Base-by-base conservation (phyloP, 2,888 invertebrate species). In the Ichneumon xanthorius region DNA sequence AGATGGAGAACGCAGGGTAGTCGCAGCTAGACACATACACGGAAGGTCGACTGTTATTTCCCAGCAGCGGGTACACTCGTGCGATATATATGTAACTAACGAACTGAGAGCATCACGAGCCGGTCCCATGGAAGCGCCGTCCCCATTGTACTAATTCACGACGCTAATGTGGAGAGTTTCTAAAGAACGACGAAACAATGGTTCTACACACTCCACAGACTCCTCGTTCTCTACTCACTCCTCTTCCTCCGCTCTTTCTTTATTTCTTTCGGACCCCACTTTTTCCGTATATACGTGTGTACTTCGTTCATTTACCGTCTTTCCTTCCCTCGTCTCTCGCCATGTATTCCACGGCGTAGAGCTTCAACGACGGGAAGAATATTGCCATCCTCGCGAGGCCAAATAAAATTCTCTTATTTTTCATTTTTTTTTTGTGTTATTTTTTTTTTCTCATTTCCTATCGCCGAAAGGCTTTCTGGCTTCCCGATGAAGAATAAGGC, bases 141-240 rank as follows among this genome's bases (percentile, higher is more conserved):
- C 68, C 40, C 87, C 88, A 88, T 89, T 88, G 89, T 88, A 85
- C 89, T 88, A 89, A 91, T 89, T 89, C 89, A 87, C 87, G 87
- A 85, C 89, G 88, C 90, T 91, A 89, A 91, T 89, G 87, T 83
- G 75, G 79, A 88, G 87, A 88, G 88, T 88, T 88, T 90, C 89
- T 88, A 91, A 91, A 90, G 89, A 91, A 90, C 87, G 87, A 63
- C 67, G 84, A 90, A 90, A 91, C 89, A 90, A 91, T 90, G 86
- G 82, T 77, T 80, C 79, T 80, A 86, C 88, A 88, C 86, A 61
- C 68, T 73, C 58, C 16, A 73, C 53, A 67, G 65, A 68, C 78
- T 75, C 82, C 26, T 77, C 81, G 82, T 73, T 76, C 40, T 45
- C 55, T 37, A 53, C 55, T 53, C 65, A 2, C 40, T 65, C 68